These are phyloP conservation scores for Acanthosepion pharaonis DNA, from an alignment of 2,888 invertebrate species.

Conservation along the genomic window DNA sequence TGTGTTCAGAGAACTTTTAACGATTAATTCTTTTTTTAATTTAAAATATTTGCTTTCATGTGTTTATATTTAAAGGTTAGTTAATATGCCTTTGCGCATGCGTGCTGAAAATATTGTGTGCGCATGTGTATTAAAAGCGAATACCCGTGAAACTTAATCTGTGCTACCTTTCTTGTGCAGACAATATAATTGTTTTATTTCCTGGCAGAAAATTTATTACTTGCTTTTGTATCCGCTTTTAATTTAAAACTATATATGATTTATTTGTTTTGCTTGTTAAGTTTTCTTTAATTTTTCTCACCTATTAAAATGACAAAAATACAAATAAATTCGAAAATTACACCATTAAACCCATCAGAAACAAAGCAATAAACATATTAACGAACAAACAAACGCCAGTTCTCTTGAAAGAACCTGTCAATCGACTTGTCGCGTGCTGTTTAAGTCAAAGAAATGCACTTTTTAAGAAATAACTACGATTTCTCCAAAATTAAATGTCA, in stretches of 20 bases:
- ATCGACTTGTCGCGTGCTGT: not conserved
- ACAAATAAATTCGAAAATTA: not conserved
- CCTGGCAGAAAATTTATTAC: not conserved
- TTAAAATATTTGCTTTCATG: not conserved
- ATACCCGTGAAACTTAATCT: no score
- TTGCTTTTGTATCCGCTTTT: conserved; percentile 1
- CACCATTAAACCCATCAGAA: not conserved
- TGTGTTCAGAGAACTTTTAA: not conserved
- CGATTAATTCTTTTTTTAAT: not conserved
- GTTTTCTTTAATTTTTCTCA: not conserved
- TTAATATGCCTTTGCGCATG: not conserved
- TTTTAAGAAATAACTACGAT: conserved; percentile 16
- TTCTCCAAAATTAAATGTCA: conserved; percentile 4
- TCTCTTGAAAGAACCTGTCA: not conserved
- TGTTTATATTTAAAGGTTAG: not conserved
- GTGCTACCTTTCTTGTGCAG: not conserved
- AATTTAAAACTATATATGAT: conserved; percentile 2
- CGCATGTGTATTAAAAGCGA: not conserved
- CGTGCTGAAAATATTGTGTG: not conserved
- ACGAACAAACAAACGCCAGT: not conserved
- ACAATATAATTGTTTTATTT: not conserved
- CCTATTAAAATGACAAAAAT: not conserved
- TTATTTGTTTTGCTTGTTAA: not conserved
- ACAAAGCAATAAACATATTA: not conserved
- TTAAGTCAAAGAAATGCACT: not conserved